Evolutionary conservation across 2,113 vertebrate genomes (phyloP).

Genomic region (Oreochromis aureus): DNA sequence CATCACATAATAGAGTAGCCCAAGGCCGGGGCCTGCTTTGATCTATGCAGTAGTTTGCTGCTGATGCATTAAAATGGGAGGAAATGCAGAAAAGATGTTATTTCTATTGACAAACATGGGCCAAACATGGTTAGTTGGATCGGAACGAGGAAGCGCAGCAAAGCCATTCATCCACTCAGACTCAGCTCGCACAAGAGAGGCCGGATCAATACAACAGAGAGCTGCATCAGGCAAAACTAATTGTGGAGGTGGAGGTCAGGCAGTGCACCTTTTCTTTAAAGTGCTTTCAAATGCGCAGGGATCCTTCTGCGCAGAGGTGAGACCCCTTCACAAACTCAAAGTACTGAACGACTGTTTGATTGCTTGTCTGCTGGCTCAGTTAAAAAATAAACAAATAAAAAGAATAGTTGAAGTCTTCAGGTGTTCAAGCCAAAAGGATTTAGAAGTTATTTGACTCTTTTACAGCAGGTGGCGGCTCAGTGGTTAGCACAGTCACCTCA

Average conservation of each 20-base stretch:
- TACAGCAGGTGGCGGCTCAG: slow-evolving; percentile 1
- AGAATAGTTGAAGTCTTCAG: not conserved
- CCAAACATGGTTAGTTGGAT: slow-evolving; percentile 25
- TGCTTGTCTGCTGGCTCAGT: slow-evolving; percentile 7
- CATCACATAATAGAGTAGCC: not conserved
- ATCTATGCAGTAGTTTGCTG: not conserved
- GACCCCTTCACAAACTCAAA: not conserved
- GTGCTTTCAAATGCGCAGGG: slow-evolving; percentile 27
- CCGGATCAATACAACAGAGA: slow-evolving; percentile 45
- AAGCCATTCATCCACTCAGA: slow-evolving; percentile 32
- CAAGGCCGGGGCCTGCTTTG: not conserved
- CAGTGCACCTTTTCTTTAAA: slow-evolving; percentile 41
- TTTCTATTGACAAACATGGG: not conserved
- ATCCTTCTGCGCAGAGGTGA: not conserved
- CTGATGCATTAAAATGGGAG: not conserved
- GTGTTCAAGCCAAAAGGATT: slow-evolving; percentile 1
- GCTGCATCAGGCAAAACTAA: slow-evolving; percentile 59
- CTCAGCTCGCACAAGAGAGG: not conserved
- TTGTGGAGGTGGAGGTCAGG: slow-evolving; percentile 47
- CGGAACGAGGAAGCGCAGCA: not conserved
- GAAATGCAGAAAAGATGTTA: not conserved
- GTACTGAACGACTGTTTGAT: not conserved
- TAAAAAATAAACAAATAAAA: not conserved
- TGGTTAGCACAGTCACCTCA: not conserved
- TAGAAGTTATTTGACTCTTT: slow-evolving; percentile 21